Evolutionary conservation across 2,113 vertebrate species (phyloP), one percentile per base, ranked within the genome.

Genomic region (Eretmochelys imbricata): DNA sequence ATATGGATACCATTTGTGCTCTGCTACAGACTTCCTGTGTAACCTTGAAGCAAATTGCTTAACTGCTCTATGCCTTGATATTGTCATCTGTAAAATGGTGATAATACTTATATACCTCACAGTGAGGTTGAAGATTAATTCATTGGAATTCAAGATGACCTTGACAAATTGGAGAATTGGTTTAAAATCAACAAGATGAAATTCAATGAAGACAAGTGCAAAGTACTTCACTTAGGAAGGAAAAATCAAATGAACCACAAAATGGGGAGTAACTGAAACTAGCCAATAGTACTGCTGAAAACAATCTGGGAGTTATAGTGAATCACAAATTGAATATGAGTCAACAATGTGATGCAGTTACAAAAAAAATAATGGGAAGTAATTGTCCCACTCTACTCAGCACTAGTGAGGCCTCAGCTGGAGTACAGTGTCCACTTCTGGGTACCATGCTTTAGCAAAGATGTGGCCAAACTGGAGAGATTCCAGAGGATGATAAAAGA

Each of bases 11-110:
- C 79, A 35, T 91, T 93, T 82, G 95, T 94, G 62, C 84, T 96
- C 89, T 93, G 85, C 62, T 59, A 91, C 53, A 94, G n/a, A 83
- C 82, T 94, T 96, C 59, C 82, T 76, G 93, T 85, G 85, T 94
- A 76, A 96, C 88, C 95, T 96, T 95, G 96, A 55, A 55, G 76
- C 16, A 95, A 87, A 82, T 93, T 96, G 90, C 95, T 59, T 55
- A 94, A 79, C 54, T 96, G 11, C 57, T 91, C 53, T 93, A 9
- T 91, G 53, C 83, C 91, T 86, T 94, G 14, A 38, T 93, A 19
- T 59, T 31, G 9, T 69, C 29, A 62, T 93, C 0, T 5, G 5
- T 38, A 79, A 89, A 85, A 20, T 20, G 27, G 48, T 86, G 85
- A 76, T 1, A 11, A 75, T 72, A 14, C 31, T 84, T 90, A 25